Conservation (phyloP, 2,113 vertebrate species). For the Ardeotis arabs region DNA sequence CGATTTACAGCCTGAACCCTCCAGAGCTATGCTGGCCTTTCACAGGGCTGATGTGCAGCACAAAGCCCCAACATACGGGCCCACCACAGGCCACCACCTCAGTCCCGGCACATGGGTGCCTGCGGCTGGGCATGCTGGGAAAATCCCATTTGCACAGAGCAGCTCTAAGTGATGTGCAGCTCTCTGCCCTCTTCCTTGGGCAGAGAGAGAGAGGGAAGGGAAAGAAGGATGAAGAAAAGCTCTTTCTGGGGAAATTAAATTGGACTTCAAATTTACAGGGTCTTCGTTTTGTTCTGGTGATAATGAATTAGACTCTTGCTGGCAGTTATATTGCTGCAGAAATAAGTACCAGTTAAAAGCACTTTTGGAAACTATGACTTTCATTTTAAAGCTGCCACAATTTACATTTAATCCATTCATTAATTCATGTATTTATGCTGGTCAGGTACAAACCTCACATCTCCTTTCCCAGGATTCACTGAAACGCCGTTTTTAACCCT, state of each 20-base stretch:
- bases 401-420: slow-evolving; percentile 47
- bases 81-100: not conserved
- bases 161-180: not conserved
- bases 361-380: slow-evolving; percentile 49
- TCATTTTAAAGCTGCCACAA: slow-evolving; percentile 52
- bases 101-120: fast-evolving
- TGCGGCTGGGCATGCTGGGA: not conserved
- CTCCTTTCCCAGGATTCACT: not conserved
- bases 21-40: not conserved
- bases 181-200: not conserved
- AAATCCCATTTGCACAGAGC: not conserved
- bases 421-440: slow-evolving; percentile 31
- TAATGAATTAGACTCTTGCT: slow-evolving; percentile 57
- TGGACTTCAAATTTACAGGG: slow-evolving; percentile 54
- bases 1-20: not conserved
- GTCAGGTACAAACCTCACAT: not conserved
- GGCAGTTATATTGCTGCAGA: slow-evolving; percentile 49
- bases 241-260: slow-evolving; percentile 55
- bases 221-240: not conserved
- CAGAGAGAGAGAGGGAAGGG: not conserved
- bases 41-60: not conserved
- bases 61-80: not conserved
- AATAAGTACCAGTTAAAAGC: slow-evolving; percentile 45
- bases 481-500: not conserved
- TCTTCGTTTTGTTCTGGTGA: slow-evolving; percentile 47